These are phyloP conservation scores for Melanotaenia boesemani DNA, from an alignment of 2,797 vertebrate genomes.

Conservation along the genomic window DNA sequence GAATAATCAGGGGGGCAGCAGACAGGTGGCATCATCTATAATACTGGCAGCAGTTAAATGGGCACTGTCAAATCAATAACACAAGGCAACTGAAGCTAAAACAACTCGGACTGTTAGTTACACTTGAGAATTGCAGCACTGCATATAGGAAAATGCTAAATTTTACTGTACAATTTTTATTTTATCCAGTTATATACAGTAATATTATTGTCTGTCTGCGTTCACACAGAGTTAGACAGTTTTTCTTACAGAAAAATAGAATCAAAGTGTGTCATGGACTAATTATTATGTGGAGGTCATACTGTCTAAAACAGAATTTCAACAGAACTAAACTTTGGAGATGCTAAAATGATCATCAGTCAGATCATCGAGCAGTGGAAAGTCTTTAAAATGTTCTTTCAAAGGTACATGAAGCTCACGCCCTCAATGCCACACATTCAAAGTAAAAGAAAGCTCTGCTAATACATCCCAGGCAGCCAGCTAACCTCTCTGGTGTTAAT, in stretches of 20 bases:
- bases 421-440: conserved; percentile 7
- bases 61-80: conserved; percentile 14
- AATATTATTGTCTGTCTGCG: neutral
- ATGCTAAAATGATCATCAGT: conserved; percentile 1
- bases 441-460: conserved; percentile 2
- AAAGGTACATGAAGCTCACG: neutral
- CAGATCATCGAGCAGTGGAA: neutral
- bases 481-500: conserved; percentile 20
- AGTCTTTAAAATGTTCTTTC: neutral
- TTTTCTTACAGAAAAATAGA: neutral
- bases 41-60: conserved; percentile 31
- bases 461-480: conserved; percentile 5
- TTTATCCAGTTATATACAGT: neutral
- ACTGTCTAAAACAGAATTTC: neutral
- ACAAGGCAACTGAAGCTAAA: conserved; percentile 4
- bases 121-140: neutral
- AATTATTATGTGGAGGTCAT: neutral
- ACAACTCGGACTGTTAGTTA: neutral
- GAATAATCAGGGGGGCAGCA: conserved; percentile 23
- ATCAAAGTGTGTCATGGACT: neutral
- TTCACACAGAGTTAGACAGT: neutral
- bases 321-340: neutral
- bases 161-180: neutral
- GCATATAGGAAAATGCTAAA: neutral
- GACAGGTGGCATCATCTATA: conserved; percentile 37